Evolutionary conservation across 2,888 invertebrate genomes (phyloP).

Genomic region (Tetanocera ferruginea): DNA sequence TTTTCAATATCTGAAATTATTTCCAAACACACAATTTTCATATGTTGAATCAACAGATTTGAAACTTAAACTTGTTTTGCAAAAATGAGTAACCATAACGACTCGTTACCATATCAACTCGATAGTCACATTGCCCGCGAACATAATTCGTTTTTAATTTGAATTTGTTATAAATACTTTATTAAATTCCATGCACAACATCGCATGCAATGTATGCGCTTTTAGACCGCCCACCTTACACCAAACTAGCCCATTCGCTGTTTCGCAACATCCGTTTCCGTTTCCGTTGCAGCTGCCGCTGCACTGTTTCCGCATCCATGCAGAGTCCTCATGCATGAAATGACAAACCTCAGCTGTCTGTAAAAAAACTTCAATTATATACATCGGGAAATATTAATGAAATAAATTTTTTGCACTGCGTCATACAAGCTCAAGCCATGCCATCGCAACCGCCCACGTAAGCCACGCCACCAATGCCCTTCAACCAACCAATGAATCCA

Average conservation of each 20-base stretch:
- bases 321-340: conserved; percentile 17
- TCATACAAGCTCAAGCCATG: background rate
- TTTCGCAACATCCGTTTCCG: conserved; percentile 2
- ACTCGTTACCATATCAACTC: background rate
- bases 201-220: background rate
- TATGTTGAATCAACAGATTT: background rate
- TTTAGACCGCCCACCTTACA: background rate
- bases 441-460: background rate
- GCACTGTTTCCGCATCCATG: conserved; percentile 10
- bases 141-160: conserved; percentile 8
- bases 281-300: conserved; percentile 13
- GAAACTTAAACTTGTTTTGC: no score
- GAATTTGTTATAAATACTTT: background rate
- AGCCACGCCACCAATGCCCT: background rate
- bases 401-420: conserved; percentile 15
- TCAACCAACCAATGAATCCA: background rate
- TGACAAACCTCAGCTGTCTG: conserved; percentile 35
- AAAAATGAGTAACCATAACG: background rate
- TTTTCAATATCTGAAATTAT: background rate
- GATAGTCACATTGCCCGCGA: background rate
- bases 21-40: background rate
- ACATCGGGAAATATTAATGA: conserved; percentile 24
- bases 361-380: conserved; percentile 31
- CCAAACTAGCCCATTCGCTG: background rate
- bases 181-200: background rate